Conservation (phyloP, 2,888 invertebrate species). For the Cosmopolites sordidus region DNA sequence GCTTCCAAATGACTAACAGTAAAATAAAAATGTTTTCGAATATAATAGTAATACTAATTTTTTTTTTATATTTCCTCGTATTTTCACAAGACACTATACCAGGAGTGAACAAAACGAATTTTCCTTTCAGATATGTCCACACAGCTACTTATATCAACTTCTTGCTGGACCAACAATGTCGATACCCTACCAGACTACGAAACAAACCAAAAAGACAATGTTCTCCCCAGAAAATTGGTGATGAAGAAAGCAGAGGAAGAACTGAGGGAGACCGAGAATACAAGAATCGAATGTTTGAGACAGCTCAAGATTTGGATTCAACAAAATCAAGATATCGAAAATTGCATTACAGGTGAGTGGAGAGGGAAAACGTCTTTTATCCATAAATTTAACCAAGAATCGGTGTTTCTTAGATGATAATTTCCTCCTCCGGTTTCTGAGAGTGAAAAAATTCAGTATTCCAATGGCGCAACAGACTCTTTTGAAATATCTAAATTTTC, state of each 20-base stretch:
- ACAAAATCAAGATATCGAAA: conserved; percentile 64
- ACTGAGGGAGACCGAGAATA: conserved; percentile 64
- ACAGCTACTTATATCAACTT: conserved; percentile 38
- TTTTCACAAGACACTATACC: no score
- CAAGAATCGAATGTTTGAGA: conserved; percentile 59
- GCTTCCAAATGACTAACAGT: no score
- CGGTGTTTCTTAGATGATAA: conserved; percentile 57
- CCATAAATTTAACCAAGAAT: background rate
- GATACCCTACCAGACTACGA: conserved; percentile 14
- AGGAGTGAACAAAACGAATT: no score
- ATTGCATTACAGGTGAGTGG: conserved; percentile 59
- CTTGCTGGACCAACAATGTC: conserved; percentile 36
- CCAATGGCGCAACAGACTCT: conserved; percentile 74
- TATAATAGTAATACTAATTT: no score
- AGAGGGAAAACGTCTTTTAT: background rate
- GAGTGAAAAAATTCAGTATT: conserved; percentile 74
- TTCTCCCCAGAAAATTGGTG: background rate
- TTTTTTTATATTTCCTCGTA: no score
- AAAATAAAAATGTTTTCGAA: no score
- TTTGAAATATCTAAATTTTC: conserved; percentile 71
- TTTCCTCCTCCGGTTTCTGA: conserved; percentile 70
- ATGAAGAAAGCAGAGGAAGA: conserved; percentile 59
- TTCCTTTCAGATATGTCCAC: conserved; percentile 32
- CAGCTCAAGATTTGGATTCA: conserved; percentile 67
- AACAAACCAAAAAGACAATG: background rate